Evolutionary conservation across 1,140 invertebrate genomes (phyloP).

Genomic region (Cotesia typhae): DNA sequence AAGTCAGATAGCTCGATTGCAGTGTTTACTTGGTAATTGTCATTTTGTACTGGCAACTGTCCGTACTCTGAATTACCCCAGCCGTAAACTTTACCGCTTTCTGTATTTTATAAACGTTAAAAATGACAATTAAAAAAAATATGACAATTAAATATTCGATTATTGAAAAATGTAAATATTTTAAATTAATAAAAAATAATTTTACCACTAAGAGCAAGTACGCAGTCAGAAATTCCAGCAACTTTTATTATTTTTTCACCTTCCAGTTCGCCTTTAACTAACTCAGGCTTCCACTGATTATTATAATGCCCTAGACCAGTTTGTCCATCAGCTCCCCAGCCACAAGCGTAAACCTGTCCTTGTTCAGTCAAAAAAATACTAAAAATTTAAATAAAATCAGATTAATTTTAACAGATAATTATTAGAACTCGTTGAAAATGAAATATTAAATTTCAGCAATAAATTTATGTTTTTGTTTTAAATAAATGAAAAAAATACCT

Average conservation of each 20-base stretch:
- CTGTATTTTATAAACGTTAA: slow-evolving; percentile 64
- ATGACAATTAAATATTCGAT: background rate
- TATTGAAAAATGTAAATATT: slow-evolving; percentile 10
- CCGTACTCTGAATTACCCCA: slow-evolving; percentile 97
- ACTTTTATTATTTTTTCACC: slow-evolving; percentile 85
- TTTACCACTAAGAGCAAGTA: slow-evolving; percentile 86
- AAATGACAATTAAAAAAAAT: background rate
- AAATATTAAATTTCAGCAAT: background rate
- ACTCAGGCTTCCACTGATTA: slow-evolving; percentile 68
- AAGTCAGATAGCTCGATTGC: slow-evolving; percentile 74
- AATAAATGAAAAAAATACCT: slow-evolving; percentile 63
- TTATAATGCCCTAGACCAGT: slow-evolving; percentile 83
- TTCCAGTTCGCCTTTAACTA: slow-evolving; percentile 83
- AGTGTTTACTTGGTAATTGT: slow-evolving; percentile 72
- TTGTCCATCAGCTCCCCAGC: slow-evolving; percentile 95
- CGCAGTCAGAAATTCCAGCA: slow-evolving; percentile 83
- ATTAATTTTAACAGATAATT: too few species aligned
- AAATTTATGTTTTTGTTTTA: background rate
- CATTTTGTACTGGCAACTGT: slow-evolving; percentile 71
- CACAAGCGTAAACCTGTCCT: slow-evolving; percentile 88
- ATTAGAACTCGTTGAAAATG: too few species aligned
- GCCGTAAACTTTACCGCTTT: slow-evolving; percentile 92
- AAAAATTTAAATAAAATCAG: too few species aligned
- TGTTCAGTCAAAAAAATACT: slow-evolving; percentile 81
- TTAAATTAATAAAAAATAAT: slow-evolving; percentile 18